Percentiles rank a stretch among this genome's conserved stretches.
Conservation (phyloP, 2,888 invertebrate genomes). For the Entomobrya proxima region DNA sequence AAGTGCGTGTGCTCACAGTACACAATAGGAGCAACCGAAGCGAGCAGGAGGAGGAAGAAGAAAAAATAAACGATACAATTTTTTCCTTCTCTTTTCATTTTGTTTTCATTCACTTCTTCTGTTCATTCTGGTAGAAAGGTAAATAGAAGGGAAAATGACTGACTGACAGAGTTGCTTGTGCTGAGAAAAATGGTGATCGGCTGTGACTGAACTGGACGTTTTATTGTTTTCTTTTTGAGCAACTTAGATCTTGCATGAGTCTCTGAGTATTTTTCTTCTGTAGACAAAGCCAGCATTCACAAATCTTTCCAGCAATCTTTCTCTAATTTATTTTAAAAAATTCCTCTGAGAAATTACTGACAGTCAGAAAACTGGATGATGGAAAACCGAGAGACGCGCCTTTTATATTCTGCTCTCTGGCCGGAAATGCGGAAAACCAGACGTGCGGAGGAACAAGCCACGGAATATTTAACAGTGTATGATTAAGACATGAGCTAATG, state of each 20-base stretch:
- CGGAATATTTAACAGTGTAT: neutral
- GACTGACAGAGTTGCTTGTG: neutral
- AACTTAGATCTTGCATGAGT: too few relatives aligned
- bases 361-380: too few relatives aligned
- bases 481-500: constrained; percentile 49
- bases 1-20: too few relatives aligned
- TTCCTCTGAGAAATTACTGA: too few relatives aligned
- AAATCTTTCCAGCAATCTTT: too few relatives aligned
- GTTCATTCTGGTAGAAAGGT: constrained; percentile 20
- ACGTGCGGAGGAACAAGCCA: neutral
- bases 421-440: neutral
- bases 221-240: neutral
- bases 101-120: neutral
- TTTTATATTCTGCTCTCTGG: neutral
- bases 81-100: neutral
- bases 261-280: too few relatives aligned
- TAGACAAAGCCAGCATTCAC: too few relatives aligned
- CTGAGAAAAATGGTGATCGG: neutral
- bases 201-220: neutral
- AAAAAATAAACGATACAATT: constrained; percentile 21
- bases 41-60: neutral
- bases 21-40: neutral
- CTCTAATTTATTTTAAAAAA: too few relatives aligned
- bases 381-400: neutral
- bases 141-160: constrained; percentile 25